Base-by-base conservation (phyloP, 2,888 invertebrate species). In the Diaphora mendica region DNA sequence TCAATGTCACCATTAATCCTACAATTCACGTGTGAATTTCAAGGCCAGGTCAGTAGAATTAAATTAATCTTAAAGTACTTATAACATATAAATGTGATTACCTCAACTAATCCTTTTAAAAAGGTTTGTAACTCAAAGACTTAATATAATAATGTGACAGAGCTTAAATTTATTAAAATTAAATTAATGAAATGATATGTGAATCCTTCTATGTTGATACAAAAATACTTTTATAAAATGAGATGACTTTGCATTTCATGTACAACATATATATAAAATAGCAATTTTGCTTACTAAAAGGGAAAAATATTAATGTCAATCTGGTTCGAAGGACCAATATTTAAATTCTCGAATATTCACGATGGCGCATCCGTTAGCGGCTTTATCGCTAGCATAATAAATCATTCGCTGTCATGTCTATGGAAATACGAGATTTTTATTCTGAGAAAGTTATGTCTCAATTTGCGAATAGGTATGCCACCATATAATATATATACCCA, bases 331-430 rank as follows among this genome's bases (percentile, higher is more conserved):
- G 77, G 69, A 82, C 79, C 78, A 82, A 84, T 84, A 84, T 84
- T 84, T 81, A 83, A 84, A 84, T 81, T 82, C 79, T 73, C 77
- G 81, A 83, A 82, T 80, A 87, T 86, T 85, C 88, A 87, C 88
- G 87, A 90, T 89, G 88, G 88, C 85, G 79, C 74, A 70, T 73
- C 66, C 82, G 86, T 89, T 90, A 89, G 82, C 85, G 82, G 86
- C 84, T 86, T 89, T 90, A 89, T 88, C 89, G 86, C 81, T 82
- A 72, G 66, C 85, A 75, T 84, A 87, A 91, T 91, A 91, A 90
- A 91, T 92, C 90, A 91, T 82, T 81, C 72, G 81, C 86, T 88
- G 90, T 91, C 90, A 86, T 82, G 84, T 83, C 80, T 83, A 82
- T 82, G 83, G 85, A 86, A 85, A 86, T 87, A 87, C 84, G 78